These are phyloP conservation scores for Arctia plantaginis DNA, from an alignment of 2,888 invertebrate species.

Conservation along the genomic window DNA sequence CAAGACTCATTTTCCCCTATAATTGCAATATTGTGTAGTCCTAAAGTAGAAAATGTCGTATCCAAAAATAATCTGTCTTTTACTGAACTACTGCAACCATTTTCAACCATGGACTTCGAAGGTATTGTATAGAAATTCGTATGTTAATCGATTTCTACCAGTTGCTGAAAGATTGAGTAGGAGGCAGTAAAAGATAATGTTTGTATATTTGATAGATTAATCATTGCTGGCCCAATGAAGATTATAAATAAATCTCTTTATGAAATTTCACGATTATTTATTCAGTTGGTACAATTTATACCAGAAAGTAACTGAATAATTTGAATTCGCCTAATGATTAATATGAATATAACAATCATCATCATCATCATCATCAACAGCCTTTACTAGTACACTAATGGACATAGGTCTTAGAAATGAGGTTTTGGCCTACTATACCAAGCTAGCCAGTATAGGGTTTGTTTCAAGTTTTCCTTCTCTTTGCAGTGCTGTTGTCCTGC, in stretches of 20 bases:
- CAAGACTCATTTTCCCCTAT: constrained; percentile 96
- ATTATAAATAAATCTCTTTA: neutral
- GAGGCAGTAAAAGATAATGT: neutral
- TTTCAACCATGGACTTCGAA: constrained; percentile 89
- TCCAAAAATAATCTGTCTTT: constrained; percentile 96
- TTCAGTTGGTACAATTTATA: neutral
- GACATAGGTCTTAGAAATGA: too few species aligned
- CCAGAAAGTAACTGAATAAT: neutral
- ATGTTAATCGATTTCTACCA: neutral
- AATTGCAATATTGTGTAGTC: constrained; percentile 94
- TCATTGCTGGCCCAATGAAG: neutral
- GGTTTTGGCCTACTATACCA: too few species aligned
- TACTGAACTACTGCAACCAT: constrained; percentile 96
- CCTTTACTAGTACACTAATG: too few species aligned
- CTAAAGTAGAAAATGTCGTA: constrained; percentile 93
- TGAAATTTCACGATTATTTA: neutral
- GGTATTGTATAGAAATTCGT: constrained; percentile 56
- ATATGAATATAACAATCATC: neutral
- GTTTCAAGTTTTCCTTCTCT: too few species aligned
- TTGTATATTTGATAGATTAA: too few species aligned
- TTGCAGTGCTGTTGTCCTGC: too few species aligned
- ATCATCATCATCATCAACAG: too few species aligned
- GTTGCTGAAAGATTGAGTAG: neutral
- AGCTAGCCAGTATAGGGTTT: too few species aligned
- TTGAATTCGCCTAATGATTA: neutral